Percentiles rank a stretch among this genome's conserved stretches.
These are phyloP conservation scores for Cheilosia vulpina DNA, from an alignment of 2,888 invertebrate species.

Conservation along the genomic window DNA sequence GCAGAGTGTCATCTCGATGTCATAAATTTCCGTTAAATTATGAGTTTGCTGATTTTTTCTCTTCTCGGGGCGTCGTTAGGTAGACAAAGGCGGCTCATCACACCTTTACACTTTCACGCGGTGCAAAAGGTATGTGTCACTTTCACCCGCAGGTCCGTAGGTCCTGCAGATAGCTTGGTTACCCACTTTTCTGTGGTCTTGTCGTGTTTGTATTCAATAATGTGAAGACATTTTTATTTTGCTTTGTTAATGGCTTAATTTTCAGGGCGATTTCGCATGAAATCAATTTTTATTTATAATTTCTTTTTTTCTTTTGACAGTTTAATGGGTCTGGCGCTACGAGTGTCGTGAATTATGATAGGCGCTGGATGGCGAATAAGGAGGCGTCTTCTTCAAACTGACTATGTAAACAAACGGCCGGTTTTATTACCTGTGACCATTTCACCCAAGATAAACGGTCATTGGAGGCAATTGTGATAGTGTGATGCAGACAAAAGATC, in stretches of 20 bases:
- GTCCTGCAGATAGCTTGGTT: conserved; percentile 29
- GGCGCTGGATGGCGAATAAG: conserved; percentile 6
- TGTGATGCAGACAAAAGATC: neutral
- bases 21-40: conserved; percentile 82
- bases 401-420: conserved; percentile 5
- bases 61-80: conserved; percentile 17
- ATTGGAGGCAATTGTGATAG: neutral
- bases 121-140: conserved; percentile 41
- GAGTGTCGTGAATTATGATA: conserved; percentile 39
- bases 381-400: conserved; percentile 8
- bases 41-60: conserved; percentile 75
- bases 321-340: conserved; percentile 65
- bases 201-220: conserved; percentile 6
- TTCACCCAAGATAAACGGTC: neutral
- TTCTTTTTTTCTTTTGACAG: conserved; percentile 56
- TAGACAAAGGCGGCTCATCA: conserved; percentile 38
- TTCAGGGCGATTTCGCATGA: conserved; percentile 63
- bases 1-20: conserved; percentile 74
- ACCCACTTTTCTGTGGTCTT: conserved; percentile 63
- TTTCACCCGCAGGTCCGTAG: conserved; percentile 62
- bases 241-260: conserved; percentile 41
- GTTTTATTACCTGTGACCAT: conserved; percentile 12
- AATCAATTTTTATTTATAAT: conserved; percentile 41
- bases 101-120: conserved; percentile 60
- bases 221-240: conserved; percentile 26